Conservation (phyloP, 2,113 vertebrate species). For the Nycticebus coucang region DNA sequence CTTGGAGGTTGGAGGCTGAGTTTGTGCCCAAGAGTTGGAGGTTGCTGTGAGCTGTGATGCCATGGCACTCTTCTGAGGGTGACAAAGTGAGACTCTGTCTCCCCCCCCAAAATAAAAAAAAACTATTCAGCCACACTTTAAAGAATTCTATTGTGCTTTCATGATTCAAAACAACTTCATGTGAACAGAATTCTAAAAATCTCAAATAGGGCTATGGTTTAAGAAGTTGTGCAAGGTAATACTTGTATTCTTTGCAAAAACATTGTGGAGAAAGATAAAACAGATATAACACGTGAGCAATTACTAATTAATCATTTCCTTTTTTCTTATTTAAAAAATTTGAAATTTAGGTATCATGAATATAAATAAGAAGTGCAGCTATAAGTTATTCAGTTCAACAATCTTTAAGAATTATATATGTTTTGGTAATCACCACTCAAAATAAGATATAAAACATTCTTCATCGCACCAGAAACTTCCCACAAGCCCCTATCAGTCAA, state of each 20-base stretch:
- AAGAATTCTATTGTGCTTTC: background rate
- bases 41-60: no score
- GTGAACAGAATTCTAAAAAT: constrained; percentile 12
- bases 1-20: no score
- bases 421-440: background rate
- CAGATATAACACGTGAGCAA: rapidly evolving
- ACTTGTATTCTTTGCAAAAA: background rate
- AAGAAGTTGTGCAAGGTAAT: background rate
- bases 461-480: background rate
- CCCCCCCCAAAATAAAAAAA: no score
- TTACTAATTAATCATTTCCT: background rate
- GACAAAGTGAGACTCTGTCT: no score
- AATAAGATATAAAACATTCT: background rate
- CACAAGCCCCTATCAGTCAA: rapidly evolving
- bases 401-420: background rate
- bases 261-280: background rate
- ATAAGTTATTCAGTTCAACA: background rate
- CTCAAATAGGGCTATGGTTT: background rate
- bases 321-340: background rate
- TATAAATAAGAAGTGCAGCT: background rate
- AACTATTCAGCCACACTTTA: background rate
- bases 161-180: background rate
- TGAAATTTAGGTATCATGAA: background rate
- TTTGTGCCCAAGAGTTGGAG: no score
- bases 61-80: no score